phyloP scores from a whole-genome alignment of 1,140 invertebrate genomes.

The Matsumurasca onukii region DNA sequence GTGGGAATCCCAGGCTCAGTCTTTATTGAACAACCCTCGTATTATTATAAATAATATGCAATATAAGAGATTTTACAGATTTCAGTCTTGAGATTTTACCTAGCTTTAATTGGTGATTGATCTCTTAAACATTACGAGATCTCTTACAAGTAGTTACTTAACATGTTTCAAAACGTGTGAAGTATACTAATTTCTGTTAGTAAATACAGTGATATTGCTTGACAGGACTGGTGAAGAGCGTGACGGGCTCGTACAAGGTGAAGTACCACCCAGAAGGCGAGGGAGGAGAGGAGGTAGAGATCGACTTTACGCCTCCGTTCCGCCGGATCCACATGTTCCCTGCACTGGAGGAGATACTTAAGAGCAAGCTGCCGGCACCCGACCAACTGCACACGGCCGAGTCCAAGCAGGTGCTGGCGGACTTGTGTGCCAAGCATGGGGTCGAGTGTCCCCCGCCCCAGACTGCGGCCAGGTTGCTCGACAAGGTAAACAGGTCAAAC shows the following conservation, averaged over 20 bases:
- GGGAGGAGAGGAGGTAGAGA: constrained; percentile 70
- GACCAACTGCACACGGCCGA: constrained; percentile 64
- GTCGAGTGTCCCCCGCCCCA: constrained; percentile 92
- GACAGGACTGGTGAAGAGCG: constrained; percentile 67
- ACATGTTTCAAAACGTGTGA: too few species aligned
- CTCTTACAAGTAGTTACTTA: too few species aligned
- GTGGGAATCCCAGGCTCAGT: too few species aligned
- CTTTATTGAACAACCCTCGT: too few species aligned
- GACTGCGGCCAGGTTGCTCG: constrained; percentile 89
- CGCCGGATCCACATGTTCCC: constrained; percentile 88
- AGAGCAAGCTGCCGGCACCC: constrained; percentile 80
- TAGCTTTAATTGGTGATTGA: too few species aligned
- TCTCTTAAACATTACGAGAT: too few species aligned
- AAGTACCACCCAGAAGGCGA: constrained; percentile 93
- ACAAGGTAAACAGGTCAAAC: constrained; percentile 78
- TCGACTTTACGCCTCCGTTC: constrained; percentile 99
- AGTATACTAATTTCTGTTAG: too few species aligned
- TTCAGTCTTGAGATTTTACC: too few species aligned
- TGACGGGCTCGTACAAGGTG: constrained; percentile 70
- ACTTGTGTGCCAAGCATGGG: constrained; percentile 82
- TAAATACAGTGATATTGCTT: too few species aligned
- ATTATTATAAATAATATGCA: too few species aligned
- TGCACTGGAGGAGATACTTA: constrained; percentile 80
- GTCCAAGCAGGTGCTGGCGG: constrained; percentile 72
- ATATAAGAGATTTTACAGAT: too few species aligned